Percentiles rank a stretch among this genome's conserved stretches.
Conservation (phyloP, 2,113 vertebrate species). For the Cavia porcellus region DNA sequence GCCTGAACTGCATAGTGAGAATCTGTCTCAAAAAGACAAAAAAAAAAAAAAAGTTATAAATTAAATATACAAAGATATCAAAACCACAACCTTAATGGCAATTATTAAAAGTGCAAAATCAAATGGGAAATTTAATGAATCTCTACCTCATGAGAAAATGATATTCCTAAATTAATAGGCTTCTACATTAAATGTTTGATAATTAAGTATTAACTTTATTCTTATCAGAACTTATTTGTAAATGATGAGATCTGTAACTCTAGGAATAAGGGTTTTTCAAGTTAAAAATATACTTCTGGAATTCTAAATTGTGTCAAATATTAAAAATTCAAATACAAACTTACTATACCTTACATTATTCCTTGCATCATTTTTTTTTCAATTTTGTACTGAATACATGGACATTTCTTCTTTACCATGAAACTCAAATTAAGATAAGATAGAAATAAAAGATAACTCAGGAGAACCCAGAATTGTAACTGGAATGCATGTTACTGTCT, state of each 20-base stretch:
- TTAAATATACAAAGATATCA: not conserved
- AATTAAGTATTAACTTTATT: slow-evolving; percentile 46
- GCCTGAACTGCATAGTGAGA: too few species aligned
- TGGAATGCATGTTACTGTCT: not conserved
- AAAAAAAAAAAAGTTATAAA: not conserved
- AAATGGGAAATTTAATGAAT: not conserved
- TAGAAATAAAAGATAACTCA: not conserved
- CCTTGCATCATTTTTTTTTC: not conserved
- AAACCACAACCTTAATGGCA: not conserved
- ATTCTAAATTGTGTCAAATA: not conserved
- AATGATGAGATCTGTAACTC: not conserved
- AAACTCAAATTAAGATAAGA: not conserved
- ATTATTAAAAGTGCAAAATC: not conserved
- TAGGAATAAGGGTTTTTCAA: not conserved
- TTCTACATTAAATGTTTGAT: not conserved
- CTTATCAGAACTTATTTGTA: not conserved
- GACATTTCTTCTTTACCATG: not conserved
- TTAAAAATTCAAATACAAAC: slow-evolving; percentile 6
- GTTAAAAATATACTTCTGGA: slow-evolving; percentile 2
- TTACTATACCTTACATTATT: not conserved
- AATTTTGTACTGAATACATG: not conserved
- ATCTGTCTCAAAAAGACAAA: too few species aligned
- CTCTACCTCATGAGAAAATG: not conserved
- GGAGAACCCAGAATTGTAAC: not conserved
- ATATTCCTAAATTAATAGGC: not conserved